phyloP scores from a whole-genome alignment of 2,888 invertebrate genomes.

The Rhimphoctona megacephalus region DNA sequence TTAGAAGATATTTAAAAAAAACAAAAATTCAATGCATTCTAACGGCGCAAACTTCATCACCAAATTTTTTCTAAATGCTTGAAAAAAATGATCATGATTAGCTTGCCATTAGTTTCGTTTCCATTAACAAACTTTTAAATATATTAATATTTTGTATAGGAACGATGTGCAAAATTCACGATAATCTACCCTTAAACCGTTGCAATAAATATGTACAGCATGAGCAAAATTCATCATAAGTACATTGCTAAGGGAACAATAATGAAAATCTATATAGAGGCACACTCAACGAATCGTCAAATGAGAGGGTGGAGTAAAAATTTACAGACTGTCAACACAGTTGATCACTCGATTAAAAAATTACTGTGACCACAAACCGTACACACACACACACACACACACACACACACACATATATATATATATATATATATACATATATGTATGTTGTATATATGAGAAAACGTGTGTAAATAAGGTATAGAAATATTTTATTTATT shows the following conservation, averaged over 20 bases:
- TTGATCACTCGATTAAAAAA: constrained; percentile 15
- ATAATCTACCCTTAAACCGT: constrained; percentile 42
- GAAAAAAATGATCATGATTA: neutral
- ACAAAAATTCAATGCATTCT: too few relatives aligned
- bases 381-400: neutral
- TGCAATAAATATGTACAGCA: constrained; percentile 63
- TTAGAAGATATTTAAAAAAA: neutral
- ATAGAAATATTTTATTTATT: constrained; percentile 42
- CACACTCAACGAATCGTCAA: constrained; percentile 33
- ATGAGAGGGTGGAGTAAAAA: neutral
- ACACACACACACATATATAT: constrained; percentile 1
- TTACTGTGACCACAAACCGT: constrained; percentile 22
- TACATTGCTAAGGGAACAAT: neutral
- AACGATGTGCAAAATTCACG: neutral
- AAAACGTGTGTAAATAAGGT: constrained; percentile 5
- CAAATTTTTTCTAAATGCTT: neutral
- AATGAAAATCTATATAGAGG: constrained; percentile 21
- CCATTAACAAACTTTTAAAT: neutral
- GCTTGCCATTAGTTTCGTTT: neutral
- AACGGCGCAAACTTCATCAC: neutral
- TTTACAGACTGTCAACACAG: constrained; percentile 32
- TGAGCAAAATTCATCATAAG: constrained; percentile 39
- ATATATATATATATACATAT: constrained; percentile 37
- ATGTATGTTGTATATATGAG: constrained; percentile 22
- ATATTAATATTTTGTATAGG: neutral